Conservation (phyloP, 2,113 vertebrate genomes). For the Thalassarche chlororhynchos region DNA sequence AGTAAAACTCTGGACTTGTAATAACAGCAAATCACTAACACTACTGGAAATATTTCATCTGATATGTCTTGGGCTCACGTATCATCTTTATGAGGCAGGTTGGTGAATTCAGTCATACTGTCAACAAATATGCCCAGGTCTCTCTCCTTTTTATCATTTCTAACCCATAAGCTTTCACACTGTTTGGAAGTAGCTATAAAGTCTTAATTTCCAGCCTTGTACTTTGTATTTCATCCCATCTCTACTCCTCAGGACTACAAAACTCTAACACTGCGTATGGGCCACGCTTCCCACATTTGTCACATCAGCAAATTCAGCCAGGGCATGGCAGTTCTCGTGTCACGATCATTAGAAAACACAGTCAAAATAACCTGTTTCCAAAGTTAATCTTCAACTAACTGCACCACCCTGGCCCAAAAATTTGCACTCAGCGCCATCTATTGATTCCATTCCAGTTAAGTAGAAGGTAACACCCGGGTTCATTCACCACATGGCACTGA, state of each 20-base stretch:
- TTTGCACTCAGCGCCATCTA: slow-evolving; percentile 49
- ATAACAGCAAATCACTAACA: neutral
- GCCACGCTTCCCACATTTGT: neutral
- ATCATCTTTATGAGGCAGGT: neutral
- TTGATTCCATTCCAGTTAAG: neutral
- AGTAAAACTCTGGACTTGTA: neutral
- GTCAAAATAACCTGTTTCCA: neutral
- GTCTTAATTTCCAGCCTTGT: neutral
- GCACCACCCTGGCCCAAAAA: neutral
- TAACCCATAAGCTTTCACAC: neutral
- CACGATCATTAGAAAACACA: neutral
- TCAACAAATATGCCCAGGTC: neutral
- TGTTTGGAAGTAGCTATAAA: neutral
- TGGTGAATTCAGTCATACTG: neutral
- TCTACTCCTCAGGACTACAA: neutral
- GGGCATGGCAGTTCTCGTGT: neutral
- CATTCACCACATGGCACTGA: neutral
- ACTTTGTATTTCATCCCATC: neutral
- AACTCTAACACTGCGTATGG: neutral
- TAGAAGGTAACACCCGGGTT: neutral
- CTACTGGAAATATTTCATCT: neutral
- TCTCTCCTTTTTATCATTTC: neutral
- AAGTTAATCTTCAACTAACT: neutral
- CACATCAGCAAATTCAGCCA: neutral
- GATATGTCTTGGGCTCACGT: neutral